Conservation (phyloP, 2,888 invertebrate species). For the Apantesis nais region DNA sequence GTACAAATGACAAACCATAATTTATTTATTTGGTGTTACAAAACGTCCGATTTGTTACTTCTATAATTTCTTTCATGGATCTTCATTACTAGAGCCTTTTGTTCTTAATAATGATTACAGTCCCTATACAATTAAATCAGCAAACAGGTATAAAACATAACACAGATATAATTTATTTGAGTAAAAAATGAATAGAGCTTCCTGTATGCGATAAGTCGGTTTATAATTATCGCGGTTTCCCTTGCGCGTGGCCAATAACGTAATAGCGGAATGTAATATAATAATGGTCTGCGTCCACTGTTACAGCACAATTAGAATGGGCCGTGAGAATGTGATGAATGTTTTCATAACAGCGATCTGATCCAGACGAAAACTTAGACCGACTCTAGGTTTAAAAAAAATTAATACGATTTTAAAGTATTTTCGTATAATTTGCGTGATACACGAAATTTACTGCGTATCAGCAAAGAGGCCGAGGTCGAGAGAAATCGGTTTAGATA, state of each 20-base stretch:
- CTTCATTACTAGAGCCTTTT: too few relatives aligned
- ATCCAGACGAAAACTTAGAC: slow-evolving; percentile 19
- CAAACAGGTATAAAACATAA: background rate
- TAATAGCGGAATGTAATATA: slow-evolving; percentile 38
- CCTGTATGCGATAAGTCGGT: slow-evolving; percentile 13
- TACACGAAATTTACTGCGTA: slow-evolving; percentile 67
- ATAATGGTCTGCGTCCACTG: slow-evolving; percentile 31
- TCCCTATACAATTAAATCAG: too few relatives aligned
- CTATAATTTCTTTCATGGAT: too few relatives aligned
- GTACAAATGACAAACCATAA: background rate
- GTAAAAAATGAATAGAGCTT: background rate
- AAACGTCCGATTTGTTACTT: too few relatives aligned
- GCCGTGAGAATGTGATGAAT: slow-evolving; percentile 67
- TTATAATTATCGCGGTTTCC: slow-evolving; percentile 28
- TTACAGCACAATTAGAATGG: slow-evolving; percentile 37
- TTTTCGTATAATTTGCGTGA: slow-evolving; percentile 49
- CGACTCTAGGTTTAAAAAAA: slow-evolving; percentile 18
- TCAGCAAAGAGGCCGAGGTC: slow-evolving; percentile 68
- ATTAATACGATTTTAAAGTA: slow-evolving; percentile 16
- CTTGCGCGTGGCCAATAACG: slow-evolving; percentile 33
- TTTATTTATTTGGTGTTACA: too few relatives aligned
- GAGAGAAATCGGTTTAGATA: slow-evolving; percentile 76
- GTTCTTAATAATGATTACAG: too few relatives aligned
- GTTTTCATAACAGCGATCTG: slow-evolving; percentile 65
- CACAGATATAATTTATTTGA: background rate